Evolutionary conservation across 2,113 vertebrate genomes (phyloP).

Genomic region (Ceuthmochares aereus): DNA sequence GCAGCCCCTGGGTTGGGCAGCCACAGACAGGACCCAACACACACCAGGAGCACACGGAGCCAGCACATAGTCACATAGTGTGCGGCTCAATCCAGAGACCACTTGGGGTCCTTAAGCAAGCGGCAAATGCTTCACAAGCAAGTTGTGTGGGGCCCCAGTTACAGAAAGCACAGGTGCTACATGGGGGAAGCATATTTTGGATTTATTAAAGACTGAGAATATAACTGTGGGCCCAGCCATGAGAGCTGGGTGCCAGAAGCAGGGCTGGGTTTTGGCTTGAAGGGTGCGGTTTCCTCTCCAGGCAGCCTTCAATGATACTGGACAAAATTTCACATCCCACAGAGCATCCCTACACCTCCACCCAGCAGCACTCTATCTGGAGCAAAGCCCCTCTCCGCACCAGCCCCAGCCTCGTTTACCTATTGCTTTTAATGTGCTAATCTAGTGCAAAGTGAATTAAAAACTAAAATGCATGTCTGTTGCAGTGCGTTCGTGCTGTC

Average conservation of each 20-base stretch:
- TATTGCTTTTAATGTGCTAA: conserved; percentile 34
- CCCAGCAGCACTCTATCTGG: not conserved
- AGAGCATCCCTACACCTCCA: not conserved
- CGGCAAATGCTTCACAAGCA: fast-evolving
- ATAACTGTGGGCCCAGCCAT: not conserved
- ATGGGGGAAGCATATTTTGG: not conserved
- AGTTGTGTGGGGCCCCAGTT: fast-evolving
- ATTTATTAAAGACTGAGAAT: conserved; percentile 53
- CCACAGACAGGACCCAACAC: fast-evolving
- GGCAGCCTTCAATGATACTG: not conserved
- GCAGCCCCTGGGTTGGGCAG: not conserved
- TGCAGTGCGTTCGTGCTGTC: not conserved
- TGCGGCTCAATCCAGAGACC: not conserved
- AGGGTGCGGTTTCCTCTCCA: not conserved
- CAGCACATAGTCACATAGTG: fast-evolving
- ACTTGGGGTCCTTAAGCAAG: not conserved
- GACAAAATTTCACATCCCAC: not conserved
- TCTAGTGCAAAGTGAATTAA: conserved; percentile 41
- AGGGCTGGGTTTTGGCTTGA: conserved; percentile 11
- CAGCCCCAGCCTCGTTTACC: conserved; percentile 27
- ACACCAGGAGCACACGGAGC: not conserved
- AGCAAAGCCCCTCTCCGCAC: not conserved
- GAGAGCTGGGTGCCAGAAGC: conserved; percentile 1
- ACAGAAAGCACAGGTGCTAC: not conserved
- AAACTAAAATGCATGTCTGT: conserved; percentile 21